Base-by-base conservation (phyloP, 1,140 invertebrate species). In the Aphis gossypii region DNA sequence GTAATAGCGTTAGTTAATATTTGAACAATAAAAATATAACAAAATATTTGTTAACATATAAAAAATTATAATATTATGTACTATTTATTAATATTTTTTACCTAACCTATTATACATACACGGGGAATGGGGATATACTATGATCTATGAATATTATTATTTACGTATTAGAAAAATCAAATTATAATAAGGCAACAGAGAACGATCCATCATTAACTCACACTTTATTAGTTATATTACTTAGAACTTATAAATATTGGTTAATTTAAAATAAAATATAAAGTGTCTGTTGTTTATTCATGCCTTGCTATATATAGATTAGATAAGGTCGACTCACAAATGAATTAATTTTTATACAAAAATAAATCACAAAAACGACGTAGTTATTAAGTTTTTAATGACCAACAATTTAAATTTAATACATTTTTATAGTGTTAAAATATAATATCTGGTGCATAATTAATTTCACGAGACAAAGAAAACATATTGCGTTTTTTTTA, bases 401-500 rank as follows among this genome's bases (percentile, higher is more conserved):
- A 88, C 7, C 41, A 56, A 89, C 35, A 1, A 41, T 35, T 35
- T 35, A 89, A 89, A 56, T 56, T 46, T 35, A 35, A 87, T 87
- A 30, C 14, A 88, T 88, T 89, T 89, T 54, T 35, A 89, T 38
- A 54, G 21, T 38, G 48, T 54, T 89, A 35, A 54, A 89, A 54
- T 54, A 25, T 54, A 89, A 38, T 38, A 89, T 25, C 87, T 38
- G 8, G 35, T 35, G 48, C n/a, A 89, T 89, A 54, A 89, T 54
- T 89, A 89, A 38, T 89, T 89, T 23, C 20, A 89, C 4, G 23
- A 89, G 21, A 89, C 87, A 89, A 89, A 89, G 87, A 54, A 87
- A 20, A 51, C 20, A 54, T 44, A 86, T 54, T 89, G 46, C 48
- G 48, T 89, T 51, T 38, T 54, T 88, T 35, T 35, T 38, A 35